Evolutionary conservation across 1,140 invertebrate genomes (phyloP), one percentile per base, ranked within the genome.

Genomic region (Anadara kagoshimensis): DNA sequence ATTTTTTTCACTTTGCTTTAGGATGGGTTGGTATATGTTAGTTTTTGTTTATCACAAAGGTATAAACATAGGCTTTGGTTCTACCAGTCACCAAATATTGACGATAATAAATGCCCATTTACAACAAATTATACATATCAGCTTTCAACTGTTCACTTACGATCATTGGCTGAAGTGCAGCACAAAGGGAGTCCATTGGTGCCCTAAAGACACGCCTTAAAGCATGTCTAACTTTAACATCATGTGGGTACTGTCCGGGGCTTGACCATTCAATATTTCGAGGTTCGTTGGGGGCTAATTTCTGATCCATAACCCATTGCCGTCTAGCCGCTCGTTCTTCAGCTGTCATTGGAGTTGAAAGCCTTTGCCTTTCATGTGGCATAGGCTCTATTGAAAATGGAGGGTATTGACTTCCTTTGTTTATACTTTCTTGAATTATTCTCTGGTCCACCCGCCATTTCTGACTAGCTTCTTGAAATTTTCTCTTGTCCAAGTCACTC

Each of bases 291-390:
- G 80, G 81, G 11, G 83, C 67, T 16, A 89, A 76, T n/a, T 73
- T 62, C 75, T 89, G 88, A 78, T 88, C 88, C 59, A 81, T 69
- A 11, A 89, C 20, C 86, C 87, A 89, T 61, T 88, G 85, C 61
- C 79, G 81, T 72, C 88, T 69, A 16, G 86, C 61, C 11, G 73
- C 71, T 41, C 88, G 78, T 14, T 89, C 86, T 49, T 83, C 87
- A 1, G 79, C 75, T 2, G 84, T 86, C 86, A 89, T 87, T 61
- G 78, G 78, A 36, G 74, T 71, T 36, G 75, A 67, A 36, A 87
- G 68, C 41, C 88, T 77, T 53, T 84, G 70, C 56, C 87, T 61
- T 69, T 87, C 86, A 74, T 80, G 58, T 5, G 85, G 79, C 56
- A 86, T 63, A 10, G 83, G 88, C 62, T 89, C 87, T 53, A 89